Evolutionary conservation across 2,113 vertebrate species (phyloP).

Genomic region (Poeciliopsis retropinna): DNA sequence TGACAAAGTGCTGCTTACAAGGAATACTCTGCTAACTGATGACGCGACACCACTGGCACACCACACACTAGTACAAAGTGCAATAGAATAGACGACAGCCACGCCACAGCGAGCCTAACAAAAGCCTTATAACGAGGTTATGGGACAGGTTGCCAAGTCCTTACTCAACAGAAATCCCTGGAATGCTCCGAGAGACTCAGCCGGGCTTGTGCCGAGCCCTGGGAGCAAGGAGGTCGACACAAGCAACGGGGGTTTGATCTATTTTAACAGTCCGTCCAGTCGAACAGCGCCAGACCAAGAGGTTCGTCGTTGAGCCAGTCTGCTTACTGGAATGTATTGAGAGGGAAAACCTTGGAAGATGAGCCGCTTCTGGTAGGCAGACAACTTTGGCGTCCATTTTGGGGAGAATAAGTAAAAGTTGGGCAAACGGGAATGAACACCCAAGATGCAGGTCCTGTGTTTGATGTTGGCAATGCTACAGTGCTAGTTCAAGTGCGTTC

Average conservation of each 20-base stretch:
- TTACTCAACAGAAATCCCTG: constrained; percentile 29
- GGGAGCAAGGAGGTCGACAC: neutral
- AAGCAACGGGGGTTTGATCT: neutral
- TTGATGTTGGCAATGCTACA: constrained; percentile 60
- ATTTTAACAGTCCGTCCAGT: constrained; percentile 50
- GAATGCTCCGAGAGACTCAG: constrained; percentile 54
- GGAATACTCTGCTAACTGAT: constrained; percentile 37
- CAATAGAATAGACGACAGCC: constrained; percentile 57
- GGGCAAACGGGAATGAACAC: constrained; percentile 2
- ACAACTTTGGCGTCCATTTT: constrained; percentile 14
- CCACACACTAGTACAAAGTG: constrained; percentile 66
- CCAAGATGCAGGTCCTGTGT: constrained; percentile 10
- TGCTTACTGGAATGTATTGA: constrained; percentile 69
- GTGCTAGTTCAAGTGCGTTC: constrained; percentile 84
- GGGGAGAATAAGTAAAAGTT: too few species aligned
- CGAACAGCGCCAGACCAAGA: constrained; percentile 11
- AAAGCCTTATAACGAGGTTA: constrained; percentile 43
- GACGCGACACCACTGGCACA: constrained; percentile 54
- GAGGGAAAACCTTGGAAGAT: constrained; percentile 28
- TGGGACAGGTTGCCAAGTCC: neutral
- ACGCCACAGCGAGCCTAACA: constrained; percentile 50
- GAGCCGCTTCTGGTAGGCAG: neutral
- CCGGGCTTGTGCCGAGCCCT: constrained; percentile 15
- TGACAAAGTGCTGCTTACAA: constrained; percentile 42
- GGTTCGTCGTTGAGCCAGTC: constrained; percentile 15